phyloP scores from a whole-genome alignment of 2,797 vertebrate genomes.

The Gallinago stenura region DNA sequence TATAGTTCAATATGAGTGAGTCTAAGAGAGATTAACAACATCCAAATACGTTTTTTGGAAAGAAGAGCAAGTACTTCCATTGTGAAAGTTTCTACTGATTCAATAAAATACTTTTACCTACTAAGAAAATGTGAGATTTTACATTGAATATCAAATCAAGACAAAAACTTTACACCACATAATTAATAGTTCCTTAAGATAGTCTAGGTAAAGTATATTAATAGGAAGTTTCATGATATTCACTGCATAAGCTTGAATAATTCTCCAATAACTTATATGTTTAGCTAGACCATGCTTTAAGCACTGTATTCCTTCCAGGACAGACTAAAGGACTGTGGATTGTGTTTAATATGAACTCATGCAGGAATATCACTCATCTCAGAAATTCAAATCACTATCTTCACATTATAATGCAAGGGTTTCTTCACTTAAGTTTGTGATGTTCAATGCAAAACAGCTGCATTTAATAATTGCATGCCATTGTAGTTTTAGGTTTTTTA shows the following conservation, averaged over 20 bases:
- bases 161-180: not conserved
- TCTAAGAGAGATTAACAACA: not conserved
- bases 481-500: not conserved
- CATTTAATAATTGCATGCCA: not conserved
- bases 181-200: not conserved
- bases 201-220: not conserved
- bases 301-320: constrained; percentile 10
- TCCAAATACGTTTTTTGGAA: not conserved
- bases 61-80: not conserved
- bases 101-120: not conserved
- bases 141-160: not conserved
- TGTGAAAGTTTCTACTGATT: not conserved
- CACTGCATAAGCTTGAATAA: not conserved
- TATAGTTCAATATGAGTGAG: rapidly evolving
- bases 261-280: not conserved
- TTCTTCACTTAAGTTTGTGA: not conserved
- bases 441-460: not conserved
- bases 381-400: not conserved
- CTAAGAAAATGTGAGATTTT: not conserved
- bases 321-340: not conserved
- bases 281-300: not conserved
- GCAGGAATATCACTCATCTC: not conserved
- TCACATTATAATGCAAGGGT: not conserved
- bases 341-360: not conserved
- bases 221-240: not conserved